phyloP scores from a whole-genome alignment of 2,113 vertebrate species.

The Azemiops feae region DNA sequence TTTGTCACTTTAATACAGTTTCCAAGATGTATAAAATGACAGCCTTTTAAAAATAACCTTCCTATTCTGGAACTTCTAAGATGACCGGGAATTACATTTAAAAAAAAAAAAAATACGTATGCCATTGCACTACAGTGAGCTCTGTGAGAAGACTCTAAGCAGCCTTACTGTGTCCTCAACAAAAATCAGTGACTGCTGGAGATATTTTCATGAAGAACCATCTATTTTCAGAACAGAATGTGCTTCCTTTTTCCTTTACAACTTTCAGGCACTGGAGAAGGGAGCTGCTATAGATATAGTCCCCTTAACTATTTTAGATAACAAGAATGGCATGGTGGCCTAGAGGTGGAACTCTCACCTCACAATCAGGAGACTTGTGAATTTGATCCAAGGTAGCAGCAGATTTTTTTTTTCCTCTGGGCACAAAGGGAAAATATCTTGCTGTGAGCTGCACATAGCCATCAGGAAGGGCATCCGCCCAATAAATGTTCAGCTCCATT shows the following conservation, averaged over 20 bases:
- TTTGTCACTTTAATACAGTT: not conserved
- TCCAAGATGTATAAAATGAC: not conserved
- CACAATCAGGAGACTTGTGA: not conserved
- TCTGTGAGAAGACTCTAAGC: not conserved
- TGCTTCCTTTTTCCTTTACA: not conserved
- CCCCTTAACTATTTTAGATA: slow-evolving; percentile 49
- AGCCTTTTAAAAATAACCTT: not conserved
- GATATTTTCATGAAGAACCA: not conserved
- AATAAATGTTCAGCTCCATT: not conserved
- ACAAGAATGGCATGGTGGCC: slow-evolving; percentile 27
- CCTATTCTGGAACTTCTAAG: not conserved
- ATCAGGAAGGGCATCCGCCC: not conserved
- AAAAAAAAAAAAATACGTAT: not conserved
- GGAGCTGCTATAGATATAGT: slow-evolving; percentile 23
- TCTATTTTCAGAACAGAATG: not conserved
- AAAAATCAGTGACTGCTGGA: not conserved
- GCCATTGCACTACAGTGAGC: not conserved
- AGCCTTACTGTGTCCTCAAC: not conserved
- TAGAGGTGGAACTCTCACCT: not conserved
- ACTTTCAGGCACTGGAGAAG: not conserved
- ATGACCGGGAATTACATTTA: not conserved
- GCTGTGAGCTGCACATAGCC: not conserved
- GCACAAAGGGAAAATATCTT: not conserved
- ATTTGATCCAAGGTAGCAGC: not conserved
- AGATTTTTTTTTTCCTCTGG: not conserved